Conservation (phyloP, 2,113 vertebrate species). For the Platichthys flesus region DNA sequence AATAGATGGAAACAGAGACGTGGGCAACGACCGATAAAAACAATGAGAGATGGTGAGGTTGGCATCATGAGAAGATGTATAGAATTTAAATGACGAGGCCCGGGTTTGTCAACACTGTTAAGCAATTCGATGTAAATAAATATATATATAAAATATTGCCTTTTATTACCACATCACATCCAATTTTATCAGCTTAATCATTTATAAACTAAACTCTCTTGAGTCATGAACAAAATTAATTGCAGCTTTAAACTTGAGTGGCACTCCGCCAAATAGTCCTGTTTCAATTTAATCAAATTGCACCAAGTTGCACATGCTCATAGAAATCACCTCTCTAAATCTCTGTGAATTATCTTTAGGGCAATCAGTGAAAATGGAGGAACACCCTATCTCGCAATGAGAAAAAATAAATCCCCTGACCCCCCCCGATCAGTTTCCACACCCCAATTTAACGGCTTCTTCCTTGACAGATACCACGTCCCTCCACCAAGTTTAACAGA, state of each 20-base stretch:
- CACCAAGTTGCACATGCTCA: too few relatives aligned
- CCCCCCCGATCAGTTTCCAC: too few relatives aligned
- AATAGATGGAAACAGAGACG: slow-evolving; percentile 41
- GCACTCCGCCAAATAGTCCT: too few relatives aligned
- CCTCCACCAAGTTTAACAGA: too few relatives aligned
- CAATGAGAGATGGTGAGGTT: slow-evolving; percentile 46
- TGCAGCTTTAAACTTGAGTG: not conserved
- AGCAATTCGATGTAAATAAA: not conserved
- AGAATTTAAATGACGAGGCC: slow-evolving; percentile 9
- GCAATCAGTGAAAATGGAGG: too few relatives aligned
- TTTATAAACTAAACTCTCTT: not conserved
- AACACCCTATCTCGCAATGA: too few relatives aligned
- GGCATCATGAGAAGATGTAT: slow-evolving; percentile 12
- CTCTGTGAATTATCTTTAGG: too few relatives aligned
- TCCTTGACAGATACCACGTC: too few relatives aligned
- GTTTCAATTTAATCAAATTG: too few relatives aligned
- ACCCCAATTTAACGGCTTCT: too few relatives aligned
- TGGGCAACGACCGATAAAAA: slow-evolving; percentile 22
- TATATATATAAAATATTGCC: not conserved
- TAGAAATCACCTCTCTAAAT: too few relatives aligned
- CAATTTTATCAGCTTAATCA: not conserved
- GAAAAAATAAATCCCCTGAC: too few relatives aligned
- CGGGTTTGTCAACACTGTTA: slow-evolving; percentile 1
- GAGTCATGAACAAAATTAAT: not conserved
- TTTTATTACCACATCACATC: not conserved